These are phyloP conservation scores for Thaumatotibia leucotreta DNA, from an alignment of 1,140 invertebrate species.

Conservation along the genomic window DNA sequence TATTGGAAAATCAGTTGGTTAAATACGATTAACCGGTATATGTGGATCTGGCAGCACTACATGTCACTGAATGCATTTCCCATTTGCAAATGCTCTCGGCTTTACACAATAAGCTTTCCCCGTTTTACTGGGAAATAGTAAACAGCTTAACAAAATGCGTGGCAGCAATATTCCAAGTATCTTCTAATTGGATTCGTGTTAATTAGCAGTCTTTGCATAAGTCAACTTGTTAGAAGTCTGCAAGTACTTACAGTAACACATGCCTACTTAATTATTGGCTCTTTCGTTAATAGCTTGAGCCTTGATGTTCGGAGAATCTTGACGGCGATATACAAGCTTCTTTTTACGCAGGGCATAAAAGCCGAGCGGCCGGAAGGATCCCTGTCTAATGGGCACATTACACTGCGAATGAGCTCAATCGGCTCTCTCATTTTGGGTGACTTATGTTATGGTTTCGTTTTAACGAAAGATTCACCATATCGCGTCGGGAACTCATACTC, in stretches of 20 bases:
- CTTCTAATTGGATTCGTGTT: not conserved
- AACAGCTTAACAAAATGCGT: not conserved
- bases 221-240: not conserved
- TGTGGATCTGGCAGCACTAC: not conserved
- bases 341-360: conserved; percentile 10
- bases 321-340: not conserved
- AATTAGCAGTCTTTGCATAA: not conserved
- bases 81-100: not conserved
- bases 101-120: not conserved
- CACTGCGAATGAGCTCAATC: conserved; percentile 5
- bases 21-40: not conserved
- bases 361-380: conserved; percentile 1
- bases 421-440: conserved; percentile 3
- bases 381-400: conserved; percentile 6
- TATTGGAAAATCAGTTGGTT: conserved; percentile 11
- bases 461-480: not conserved
- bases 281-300: not conserved
- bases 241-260: not conserved
- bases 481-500: not conserved
- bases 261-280: not conserved
- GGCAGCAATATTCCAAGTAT: not conserved
- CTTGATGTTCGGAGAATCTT: not conserved
- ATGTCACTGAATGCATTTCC: conserved; percentile 3
- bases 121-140: not conserved
- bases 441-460: conserved; percentile 8